Evolutionary conservation across 2,888 invertebrate species (phyloP).

Genomic region (Eumacrocentrus americanus): DNA sequence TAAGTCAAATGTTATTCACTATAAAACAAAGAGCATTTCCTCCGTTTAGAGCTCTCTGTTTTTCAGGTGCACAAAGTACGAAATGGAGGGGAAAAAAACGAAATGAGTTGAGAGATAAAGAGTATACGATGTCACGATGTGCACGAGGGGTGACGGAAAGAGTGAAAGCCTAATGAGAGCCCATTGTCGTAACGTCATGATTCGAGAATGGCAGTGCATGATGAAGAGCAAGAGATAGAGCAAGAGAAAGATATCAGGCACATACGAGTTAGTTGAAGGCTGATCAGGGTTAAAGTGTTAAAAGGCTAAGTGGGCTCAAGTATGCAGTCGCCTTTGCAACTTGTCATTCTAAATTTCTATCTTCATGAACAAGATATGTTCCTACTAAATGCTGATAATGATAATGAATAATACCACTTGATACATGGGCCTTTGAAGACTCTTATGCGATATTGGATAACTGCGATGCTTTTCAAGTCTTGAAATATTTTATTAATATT

Average conservation of each 20-base stretch:
- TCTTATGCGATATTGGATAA: too few relatives aligned
- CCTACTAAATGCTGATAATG: too few relatives aligned
- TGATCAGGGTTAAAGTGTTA: conserved; percentile 49
- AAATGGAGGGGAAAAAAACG: conserved; percentile 13
- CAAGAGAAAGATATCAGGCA: neutral
- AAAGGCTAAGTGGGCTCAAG: conserved; percentile 46
- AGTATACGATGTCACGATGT: conserved; percentile 3
- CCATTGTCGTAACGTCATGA: conserved; percentile 28
- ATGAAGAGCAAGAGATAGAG: neutral
- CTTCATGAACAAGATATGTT: too few relatives aligned
- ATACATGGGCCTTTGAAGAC: too few relatives aligned
- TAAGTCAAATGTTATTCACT: too few relatives aligned
- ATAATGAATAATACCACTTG: too few relatives aligned
- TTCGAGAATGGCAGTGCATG: conserved; percentile 14
- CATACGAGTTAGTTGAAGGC: conserved; percentile 9
- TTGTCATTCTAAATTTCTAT: too few relatives aligned
- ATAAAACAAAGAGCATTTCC: neutral
- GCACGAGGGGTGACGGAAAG: conserved; percentile 1
- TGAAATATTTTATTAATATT: too few relatives aligned
- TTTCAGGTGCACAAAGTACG: conserved; percentile 2
- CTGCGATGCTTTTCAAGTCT: too few relatives aligned
- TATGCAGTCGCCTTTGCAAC: conserved; percentile 17
- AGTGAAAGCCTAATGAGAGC: conserved; percentile 22
- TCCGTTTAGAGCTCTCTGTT: neutral
- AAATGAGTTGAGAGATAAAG: conserved; percentile 6